A percentile compares a stretch with the other conserved stretches of the same genome.
Conservation (phyloP, 2,888 invertebrate species). For the Meiosimyza decipiens region DNA sequence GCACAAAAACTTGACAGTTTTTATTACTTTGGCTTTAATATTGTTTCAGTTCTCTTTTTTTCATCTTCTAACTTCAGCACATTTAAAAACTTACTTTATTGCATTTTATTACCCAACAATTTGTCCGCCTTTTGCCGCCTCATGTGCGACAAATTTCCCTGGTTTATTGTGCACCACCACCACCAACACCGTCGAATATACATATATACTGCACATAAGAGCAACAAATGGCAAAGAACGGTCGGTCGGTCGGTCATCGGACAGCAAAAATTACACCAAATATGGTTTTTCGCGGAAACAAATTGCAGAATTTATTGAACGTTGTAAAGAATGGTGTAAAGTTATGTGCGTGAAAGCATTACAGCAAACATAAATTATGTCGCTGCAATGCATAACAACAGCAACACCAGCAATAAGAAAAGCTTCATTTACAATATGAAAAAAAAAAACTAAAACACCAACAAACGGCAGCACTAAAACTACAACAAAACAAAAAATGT, state of each 20-base stretch:
- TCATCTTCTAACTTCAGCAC: not conserved
- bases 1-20: not conserved
- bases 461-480: not conserved
- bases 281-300: constrained; percentile 50
- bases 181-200: not conserved
- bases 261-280: constrained; percentile 15
- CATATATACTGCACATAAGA: not conserved
- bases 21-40: not conserved
- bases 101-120: constrained; percentile 31
- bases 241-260: constrained; percentile 2
- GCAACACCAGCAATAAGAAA: not conserved
- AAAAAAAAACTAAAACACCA: not conserved
- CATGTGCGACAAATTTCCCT: constrained; percentile 40
- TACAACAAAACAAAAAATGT: constrained; percentile 10
- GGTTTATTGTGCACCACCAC: constrained; percentile 25
- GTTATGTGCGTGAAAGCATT: constrained; percentile 49
- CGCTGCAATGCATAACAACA: constrained; percentile 2
- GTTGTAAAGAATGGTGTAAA: constrained; percentile 60
- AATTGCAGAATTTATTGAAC: constrained; percentile 63
- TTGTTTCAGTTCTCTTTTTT: not conserved
- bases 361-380: constrained; percentile 35
- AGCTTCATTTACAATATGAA: not conserved
- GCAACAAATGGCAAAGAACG: not conserved
- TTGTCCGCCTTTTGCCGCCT: constrained; percentile 35
- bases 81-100: constrained; percentile 2